phyloP scores from a whole-genome alignment of 1,140 invertebrate genomes.

The Melitaea cinxia region DNA sequence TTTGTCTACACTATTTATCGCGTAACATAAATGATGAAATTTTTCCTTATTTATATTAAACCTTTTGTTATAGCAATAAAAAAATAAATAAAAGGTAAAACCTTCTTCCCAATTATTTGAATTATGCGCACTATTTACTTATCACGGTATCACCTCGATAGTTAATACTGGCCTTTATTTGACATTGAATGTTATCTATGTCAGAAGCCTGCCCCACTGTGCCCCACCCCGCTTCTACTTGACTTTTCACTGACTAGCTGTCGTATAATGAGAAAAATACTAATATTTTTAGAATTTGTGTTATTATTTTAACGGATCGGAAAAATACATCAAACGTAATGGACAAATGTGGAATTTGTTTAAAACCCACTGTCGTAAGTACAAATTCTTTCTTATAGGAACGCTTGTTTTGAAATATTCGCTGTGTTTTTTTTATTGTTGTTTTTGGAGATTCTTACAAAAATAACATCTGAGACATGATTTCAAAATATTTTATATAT shows the following conservation, averaged over 20 bases:
- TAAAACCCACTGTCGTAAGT: conserved; percentile 71
- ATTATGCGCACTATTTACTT: no score
- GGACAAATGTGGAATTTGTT: conserved; percentile 77
- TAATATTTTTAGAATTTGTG: conserved; percentile 59
- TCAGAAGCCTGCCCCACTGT: conserved; percentile 48
- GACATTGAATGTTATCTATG: conserved; percentile 31
- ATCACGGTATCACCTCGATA: not conserved
- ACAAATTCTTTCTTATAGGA: conserved; percentile 33
- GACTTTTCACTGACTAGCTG: conserved; percentile 65
- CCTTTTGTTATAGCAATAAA: no score
- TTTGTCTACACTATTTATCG: not conserved
- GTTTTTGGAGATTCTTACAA: conserved; percentile 67
- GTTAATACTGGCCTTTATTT: conserved; percentile 1
- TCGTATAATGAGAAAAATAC: conserved; percentile 66
- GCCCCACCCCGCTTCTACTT: conserved; percentile 63
- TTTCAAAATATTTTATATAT: conserved; percentile 30
- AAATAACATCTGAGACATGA: conserved; percentile 59
- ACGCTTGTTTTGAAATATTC: conserved; percentile 47
- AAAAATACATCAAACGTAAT: conserved; percentile 47
- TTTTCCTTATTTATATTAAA: no score
- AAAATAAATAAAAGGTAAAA: no score
- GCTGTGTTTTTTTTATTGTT: conserved; percentile 76
- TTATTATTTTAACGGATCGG: conserved; percentile 50
- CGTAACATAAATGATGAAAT: no score
- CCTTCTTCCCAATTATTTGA: no score